These are phyloP conservation scores for Ophion costatus DNA, from an alignment of 2,888 invertebrate species.

Conservation along the genomic window DNA sequence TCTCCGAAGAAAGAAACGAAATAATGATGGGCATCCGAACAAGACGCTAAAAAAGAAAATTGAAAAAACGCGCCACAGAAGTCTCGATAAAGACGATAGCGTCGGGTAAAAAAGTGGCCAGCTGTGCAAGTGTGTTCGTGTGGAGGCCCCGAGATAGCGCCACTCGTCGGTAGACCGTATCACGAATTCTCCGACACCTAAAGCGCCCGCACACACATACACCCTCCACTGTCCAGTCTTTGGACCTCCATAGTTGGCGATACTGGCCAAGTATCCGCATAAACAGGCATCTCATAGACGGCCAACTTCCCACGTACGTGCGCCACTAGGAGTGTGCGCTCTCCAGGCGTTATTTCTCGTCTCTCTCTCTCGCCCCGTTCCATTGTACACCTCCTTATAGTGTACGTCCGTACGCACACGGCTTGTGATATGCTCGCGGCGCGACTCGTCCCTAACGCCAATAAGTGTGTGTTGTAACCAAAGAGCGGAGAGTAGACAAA, in stretches of 20 bases:
- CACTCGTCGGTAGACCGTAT: slow-evolving; percentile 4
- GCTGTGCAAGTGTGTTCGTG: neutral
- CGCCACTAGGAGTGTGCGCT: slow-evolving; percentile 31
- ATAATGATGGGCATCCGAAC: neutral
- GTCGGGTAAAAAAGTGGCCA: neutral
- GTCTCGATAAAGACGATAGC: slow-evolving; percentile 2
- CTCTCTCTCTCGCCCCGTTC: neutral
- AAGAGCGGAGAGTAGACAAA: neutral
- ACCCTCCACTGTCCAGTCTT: slow-evolving; percentile 38
- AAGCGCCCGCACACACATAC: neutral
- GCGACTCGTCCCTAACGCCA: neutral
- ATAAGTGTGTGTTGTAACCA: neutral
- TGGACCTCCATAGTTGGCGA: slow-evolving; percentile 70
- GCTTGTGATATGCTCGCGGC: neutral
- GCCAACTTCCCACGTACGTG: slow-evolving; percentile 10
- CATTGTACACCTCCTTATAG: neutral
- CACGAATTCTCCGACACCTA: neutral
- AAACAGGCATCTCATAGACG: slow-evolving; percentile 7
- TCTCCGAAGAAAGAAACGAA: too few species aligned
- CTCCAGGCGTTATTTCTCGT: slow-evolving; percentile 35
- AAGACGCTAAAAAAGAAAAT: neutral
- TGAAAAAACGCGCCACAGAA: neutral
- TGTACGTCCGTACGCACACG: neutral
- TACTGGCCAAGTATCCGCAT: slow-evolving; percentile 53
- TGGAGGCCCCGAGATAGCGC: slow-evolving; percentile 29